Evolutionary conservation across 1,140 invertebrate species (phyloP).

Genomic region (Apis dorsata): DNA sequence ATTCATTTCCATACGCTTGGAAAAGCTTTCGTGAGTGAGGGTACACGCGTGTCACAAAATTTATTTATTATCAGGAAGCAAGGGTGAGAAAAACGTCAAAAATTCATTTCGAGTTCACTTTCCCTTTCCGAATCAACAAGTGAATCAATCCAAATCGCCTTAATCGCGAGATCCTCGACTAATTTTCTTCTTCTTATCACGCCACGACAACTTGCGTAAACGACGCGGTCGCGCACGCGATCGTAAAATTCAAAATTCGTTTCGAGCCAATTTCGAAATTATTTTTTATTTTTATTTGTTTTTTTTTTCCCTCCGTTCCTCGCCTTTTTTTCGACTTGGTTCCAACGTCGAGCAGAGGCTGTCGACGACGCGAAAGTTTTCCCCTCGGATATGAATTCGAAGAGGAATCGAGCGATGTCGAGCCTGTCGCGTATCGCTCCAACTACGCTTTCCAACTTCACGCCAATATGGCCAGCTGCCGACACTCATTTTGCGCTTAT

Average conservation of each 20-base stretch:
- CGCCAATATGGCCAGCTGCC: slow-evolving; percentile 68
- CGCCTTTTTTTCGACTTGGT: slow-evolving; percentile 2
- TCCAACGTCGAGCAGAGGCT: background rate
- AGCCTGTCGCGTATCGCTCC: slow-evolving; percentile 50
- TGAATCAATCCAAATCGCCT: background rate
- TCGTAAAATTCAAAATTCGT: slow-evolving; percentile 41
- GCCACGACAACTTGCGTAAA: background rate
- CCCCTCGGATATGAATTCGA: slow-evolving; percentile 54
- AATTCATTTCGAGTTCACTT: background rate
- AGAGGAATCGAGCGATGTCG: slow-evolving; percentile 48
- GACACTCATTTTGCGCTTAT: slow-evolving; percentile 69
- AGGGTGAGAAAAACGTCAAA: background rate
- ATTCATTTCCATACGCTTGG: too few relatives aligned
- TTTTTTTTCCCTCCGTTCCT: background rate
- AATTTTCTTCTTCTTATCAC: slow-evolving; percentile 17
- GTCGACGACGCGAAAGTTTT: slow-evolving; percentile 11
- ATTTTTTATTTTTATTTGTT: slow-evolving; percentile 6
- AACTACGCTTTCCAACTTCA: slow-evolving; percentile 65
- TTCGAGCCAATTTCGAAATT: slow-evolving; percentile 24
- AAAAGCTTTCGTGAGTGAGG: too few relatives aligned
- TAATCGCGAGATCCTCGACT: background rate
- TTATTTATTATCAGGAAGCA: too few relatives aligned
- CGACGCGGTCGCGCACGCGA: background rate
- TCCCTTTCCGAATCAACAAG: slow-evolving; percentile 14
- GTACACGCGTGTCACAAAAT: too few relatives aligned